phyloP scores from a whole-genome alignment of 2,888 invertebrate genomes.

The Drosophila limbata region DNA sequence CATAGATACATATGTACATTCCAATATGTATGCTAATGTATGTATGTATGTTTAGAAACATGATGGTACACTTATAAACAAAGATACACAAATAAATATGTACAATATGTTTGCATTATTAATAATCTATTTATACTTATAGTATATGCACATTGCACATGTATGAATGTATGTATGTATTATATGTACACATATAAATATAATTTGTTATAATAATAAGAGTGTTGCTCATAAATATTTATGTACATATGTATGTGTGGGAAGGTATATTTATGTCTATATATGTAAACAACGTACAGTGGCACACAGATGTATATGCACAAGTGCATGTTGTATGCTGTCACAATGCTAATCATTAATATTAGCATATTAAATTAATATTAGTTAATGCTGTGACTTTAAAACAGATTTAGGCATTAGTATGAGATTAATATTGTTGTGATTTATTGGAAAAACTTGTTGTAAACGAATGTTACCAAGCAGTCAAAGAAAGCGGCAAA shows the following conservation, averaged over 20 bases:
- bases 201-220: conserved; percentile 31
- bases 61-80: not conserved
- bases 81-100: conserved; percentile 4
- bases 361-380: not conserved
- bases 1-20: not conserved
- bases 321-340: conserved; percentile 2
- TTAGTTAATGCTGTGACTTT: not conserved
- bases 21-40: no score
- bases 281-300: conserved; percentile 18
- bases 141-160: conserved; percentile 27
- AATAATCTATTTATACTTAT: conserved; percentile 29
- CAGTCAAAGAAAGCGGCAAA: conserved; percentile 35
- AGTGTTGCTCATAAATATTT: conserved; percentile 25
- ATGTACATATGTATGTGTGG: not conserved
- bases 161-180: conserved; percentile 12
- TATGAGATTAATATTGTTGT: not conserved
- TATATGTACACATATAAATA: conserved; percentile 24
- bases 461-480: conserved; percentile 21
- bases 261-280: conserved; percentile 20
- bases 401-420: not conserved
- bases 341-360: not conserved
- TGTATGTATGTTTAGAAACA: not conserved
- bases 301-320: conserved; percentile 11
- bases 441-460: not conserved
- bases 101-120: conserved; percentile 13